Conservation (phyloP, 2,888 invertebrate genomes). For the Caenorhabditis macrosperma region DNA sequence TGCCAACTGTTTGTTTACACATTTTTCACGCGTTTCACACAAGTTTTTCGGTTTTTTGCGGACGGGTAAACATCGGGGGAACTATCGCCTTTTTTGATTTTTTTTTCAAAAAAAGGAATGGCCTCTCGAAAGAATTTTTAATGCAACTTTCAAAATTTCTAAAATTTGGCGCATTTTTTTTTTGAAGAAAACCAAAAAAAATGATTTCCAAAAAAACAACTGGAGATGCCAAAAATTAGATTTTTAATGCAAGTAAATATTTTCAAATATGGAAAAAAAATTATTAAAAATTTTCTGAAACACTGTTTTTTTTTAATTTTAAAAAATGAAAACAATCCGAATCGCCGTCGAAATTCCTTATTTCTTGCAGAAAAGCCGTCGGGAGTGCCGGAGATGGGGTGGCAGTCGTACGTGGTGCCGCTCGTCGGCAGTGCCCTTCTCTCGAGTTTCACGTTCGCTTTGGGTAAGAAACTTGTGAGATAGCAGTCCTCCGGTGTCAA, state of each 20-base stretch:
- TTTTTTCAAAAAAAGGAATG: too few species aligned
- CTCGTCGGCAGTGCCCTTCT: conserved; percentile 67
- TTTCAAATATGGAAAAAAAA: too few species aligned
- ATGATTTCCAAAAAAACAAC: too few species aligned
- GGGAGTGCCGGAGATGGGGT: conserved; percentile 63
- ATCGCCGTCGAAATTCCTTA: neutral
- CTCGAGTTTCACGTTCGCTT: conserved; percentile 64
- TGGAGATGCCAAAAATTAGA: too few species aligned
- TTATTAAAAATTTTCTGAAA: too few species aligned
- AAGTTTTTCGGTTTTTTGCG: too few species aligned
- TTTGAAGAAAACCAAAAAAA: neutral
- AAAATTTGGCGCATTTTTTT: neutral
- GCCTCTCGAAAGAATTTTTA: too few species aligned
- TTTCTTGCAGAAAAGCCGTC: conserved; percentile 28
- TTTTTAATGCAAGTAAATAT: too few species aligned
- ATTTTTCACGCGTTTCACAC: neutral
- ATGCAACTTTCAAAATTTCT: neutral
- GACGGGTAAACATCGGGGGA: neutral
- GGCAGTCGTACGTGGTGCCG: conserved; percentile 74
- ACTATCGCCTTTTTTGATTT: neutral
- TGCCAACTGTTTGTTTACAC: conserved; percentile 1
- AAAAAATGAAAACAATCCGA: too few species aligned
- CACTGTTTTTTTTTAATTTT: too few species aligned
- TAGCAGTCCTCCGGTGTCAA: neutral
- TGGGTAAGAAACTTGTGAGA: conserved; percentile 46